Conservation (phyloP, 2,113 vertebrate species). For the Halichoeres trimaculatus region DNA sequence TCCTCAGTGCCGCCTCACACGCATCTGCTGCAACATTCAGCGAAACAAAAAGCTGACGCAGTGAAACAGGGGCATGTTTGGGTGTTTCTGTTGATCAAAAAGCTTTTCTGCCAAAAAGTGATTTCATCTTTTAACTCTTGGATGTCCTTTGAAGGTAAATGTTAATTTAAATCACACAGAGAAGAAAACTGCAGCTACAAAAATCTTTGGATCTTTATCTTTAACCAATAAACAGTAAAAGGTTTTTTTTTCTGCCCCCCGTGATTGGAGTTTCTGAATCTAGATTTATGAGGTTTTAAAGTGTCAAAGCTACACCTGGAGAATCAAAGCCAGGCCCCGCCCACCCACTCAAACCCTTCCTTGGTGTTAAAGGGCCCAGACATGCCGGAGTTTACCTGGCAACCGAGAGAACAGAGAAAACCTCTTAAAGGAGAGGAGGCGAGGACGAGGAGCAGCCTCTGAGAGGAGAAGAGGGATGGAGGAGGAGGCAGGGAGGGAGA, state of each 20-base stretch:
- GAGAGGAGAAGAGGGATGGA: constrained; percentile 54
- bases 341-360: constrained; percentile 8
- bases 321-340: background rate
- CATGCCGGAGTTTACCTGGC: constrained; percentile 88
- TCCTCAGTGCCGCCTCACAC: background rate
- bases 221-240: background rate
- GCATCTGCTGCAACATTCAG: background rate
- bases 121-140: background rate
- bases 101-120: constrained; percentile 33
- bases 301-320: background rate
- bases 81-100: constrained; percentile 4
- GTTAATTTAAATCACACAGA: too few species aligned
- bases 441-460: constrained; percentile 78
- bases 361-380: constrained; percentile 74
- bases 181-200: background rate
- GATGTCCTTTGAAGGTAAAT: background rate
- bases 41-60: background rate
- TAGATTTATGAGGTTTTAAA: background rate
- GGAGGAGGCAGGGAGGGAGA: constrained; percentile 1
- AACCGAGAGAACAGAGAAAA: constrained; percentile 86
- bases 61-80: background rate
- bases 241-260: background rate
- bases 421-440: constrained; percentile 83
- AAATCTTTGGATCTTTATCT: too few species aligned
- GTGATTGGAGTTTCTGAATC: background rate